These are phyloP conservation scores for Callocephalon fimbriatum DNA, from an alignment of 2,113 vertebrate genomes.

Conservation along the genomic window DNA sequence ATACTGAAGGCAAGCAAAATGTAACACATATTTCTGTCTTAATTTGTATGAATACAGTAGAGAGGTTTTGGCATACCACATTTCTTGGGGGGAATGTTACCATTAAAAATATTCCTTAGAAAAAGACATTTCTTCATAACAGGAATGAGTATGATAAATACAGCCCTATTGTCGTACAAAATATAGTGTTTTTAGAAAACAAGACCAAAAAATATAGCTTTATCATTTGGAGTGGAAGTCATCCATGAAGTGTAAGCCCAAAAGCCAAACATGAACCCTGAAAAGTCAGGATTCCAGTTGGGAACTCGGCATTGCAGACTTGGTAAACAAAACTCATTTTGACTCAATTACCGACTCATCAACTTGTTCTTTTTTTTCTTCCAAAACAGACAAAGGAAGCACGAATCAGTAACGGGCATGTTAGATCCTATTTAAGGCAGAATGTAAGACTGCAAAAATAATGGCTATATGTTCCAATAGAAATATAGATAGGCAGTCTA, in stretches of 20 bases:
- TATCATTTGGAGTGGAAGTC: not conserved
- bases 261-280: not conserved
- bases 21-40: not conserved
- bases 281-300: not conserved
- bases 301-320: rapidly evolving
- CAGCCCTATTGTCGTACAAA: not conserved
- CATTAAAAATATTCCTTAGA: not conserved
- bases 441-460: constrained; percentile 44
- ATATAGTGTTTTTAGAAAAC: not conserved
- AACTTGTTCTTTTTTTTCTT: not conserved
- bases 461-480: not conserved
- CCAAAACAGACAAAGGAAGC: not conserved
- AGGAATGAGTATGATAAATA: constrained; percentile 1
- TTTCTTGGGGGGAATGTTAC: not conserved
- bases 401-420: not conserved
- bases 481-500: constrained; percentile 34
- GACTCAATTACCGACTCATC: not conserved
- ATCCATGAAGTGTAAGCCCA: not conserved
- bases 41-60: not conserved
- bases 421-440: constrained; percentile 20
- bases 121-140: not conserved
- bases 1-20: constrained; percentile 9
- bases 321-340: not conserved
- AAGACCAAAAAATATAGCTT: not conserved
- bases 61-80: not conserved